Base-by-base conservation (phyloP, 2,888 invertebrate genomes). In the Harpalus rufipes region DNA sequence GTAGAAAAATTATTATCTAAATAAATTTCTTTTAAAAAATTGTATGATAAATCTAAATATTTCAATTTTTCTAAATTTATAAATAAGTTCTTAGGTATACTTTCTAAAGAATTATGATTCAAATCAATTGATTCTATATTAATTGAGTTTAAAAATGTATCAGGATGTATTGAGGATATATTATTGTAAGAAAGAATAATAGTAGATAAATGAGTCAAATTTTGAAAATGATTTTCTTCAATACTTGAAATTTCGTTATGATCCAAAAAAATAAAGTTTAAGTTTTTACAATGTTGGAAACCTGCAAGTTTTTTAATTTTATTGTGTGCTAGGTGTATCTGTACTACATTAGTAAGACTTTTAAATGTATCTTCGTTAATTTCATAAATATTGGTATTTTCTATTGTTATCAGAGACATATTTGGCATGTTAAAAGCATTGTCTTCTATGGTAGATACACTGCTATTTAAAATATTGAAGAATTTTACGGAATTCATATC, bases 211-310 rank as follows among this genome's bases (percentile, higher is more conserved):
- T 63, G 12, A 4, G 90, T 89, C 0, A 94, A 94, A 86, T 93
- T 93, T 86, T 91, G 91, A 87, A 96, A 94, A 18, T 94, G 89
- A 88, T 95, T 93, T n/a, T 92, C 92, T 0, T 95, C 94, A 59
- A 96, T 87, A 0, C 88, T 88, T 86, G 92, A 90, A 32, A 96
- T 89, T 18, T 93, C n/a, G 39, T 74, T 74, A 14, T 74, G 16
- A 1, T 41, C 16, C n/a, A 74, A 74, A 74, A 39, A 18, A 21
- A 74, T 44, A 14, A 25, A 32, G 12, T 18, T 21, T 21, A 63
- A n/a, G 7, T 63, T 63, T 63, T 63, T 21, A 63, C 25, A 25
- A 21, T 63, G 12, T 63, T 63, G 18, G 3, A 63, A 63, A 63
- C 21, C 32, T 12, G 25, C 39, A 44, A 74, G 14, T 8, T 12